Conservation (phyloP, 2,888 invertebrate species). For the Tenthredo livida region DNA sequence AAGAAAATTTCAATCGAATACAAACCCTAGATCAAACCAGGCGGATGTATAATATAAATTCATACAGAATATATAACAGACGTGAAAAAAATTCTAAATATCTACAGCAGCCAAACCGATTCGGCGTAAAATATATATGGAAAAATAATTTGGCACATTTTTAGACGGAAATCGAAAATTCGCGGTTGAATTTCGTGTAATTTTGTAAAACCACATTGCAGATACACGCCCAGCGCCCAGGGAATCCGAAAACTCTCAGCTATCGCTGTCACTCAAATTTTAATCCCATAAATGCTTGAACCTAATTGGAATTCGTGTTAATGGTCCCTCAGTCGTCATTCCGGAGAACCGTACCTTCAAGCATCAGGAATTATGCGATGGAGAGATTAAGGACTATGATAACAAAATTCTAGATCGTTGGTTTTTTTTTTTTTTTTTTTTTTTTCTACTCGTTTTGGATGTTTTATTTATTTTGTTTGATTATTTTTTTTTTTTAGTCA, state of each 20-base stretch:
- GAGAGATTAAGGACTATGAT: background rate
- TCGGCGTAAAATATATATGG: background rate
- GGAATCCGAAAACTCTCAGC: background rate
- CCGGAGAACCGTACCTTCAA: background rate
- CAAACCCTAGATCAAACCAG: background rate
- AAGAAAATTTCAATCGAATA: background rate
- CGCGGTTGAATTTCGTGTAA: background rate
- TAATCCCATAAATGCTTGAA: conserved; percentile 10
- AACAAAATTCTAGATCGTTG: background rate
- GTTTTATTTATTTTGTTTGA: background rate
- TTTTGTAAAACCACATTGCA: background rate
- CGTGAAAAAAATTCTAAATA: background rate
- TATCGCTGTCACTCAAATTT: conserved; percentile 3
- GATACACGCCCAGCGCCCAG: background rate
- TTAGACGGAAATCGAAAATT: no score
- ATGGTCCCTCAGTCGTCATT: conserved; percentile 11
- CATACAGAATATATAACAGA: background rate
- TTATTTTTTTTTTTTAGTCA: no score
- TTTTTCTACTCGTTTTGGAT: background rate
- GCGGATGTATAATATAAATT: no score
- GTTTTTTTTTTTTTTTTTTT: background rate
- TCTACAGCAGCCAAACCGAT: background rate
- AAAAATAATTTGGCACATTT: no score
- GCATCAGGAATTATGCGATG: background rate
- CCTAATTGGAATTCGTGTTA: conserved; percentile 7